A percentile compares a stretch with the other conserved stretches of the same genome.
These are phyloP conservation scores for Drosophila mercatorum DNA, from an alignment of 2,888 invertebrate species.

Conservation along the genomic window DNA sequence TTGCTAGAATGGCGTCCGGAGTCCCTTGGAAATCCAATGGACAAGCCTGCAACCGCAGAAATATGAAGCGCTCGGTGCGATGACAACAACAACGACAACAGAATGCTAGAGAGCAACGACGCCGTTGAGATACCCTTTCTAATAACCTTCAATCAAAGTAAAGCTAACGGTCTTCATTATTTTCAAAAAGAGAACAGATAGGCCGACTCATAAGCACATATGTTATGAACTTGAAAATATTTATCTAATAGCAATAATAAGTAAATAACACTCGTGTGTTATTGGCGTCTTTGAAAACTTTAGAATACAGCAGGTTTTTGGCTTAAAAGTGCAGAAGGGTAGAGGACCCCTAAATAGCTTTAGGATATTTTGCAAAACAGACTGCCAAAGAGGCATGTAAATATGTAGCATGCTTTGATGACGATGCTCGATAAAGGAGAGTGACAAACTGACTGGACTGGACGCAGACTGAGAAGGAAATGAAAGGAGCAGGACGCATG, in stretches of 20 bases:
- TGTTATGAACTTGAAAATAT: not conserved
- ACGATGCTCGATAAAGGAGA: conserved; percentile 38
- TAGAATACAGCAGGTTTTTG: conserved; percentile 19
- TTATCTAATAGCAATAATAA: not conserved
- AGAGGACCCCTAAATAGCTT: conserved; percentile 63
- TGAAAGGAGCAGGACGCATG: conserved; percentile 14
- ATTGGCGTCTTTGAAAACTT: not conserved
- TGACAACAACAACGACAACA: conserved; percentile 17
- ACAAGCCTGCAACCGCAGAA: conserved; percentile 68
- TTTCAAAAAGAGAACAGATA: too few relatives aligned
- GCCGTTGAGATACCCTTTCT: not conserved
- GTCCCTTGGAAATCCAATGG: conserved; percentile 26
- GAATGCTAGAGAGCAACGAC: not conserved
- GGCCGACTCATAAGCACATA: too few relatives aligned
- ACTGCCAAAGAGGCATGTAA: conserved; percentile 57
- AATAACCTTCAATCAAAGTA: not conserved
- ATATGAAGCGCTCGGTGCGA: conserved; percentile 65
- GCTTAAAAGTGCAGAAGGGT: conserved; percentile 29
- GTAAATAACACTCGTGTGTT: not conserved
- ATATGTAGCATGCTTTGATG: conserved; percentile 57
- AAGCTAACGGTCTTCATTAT: too few relatives aligned
- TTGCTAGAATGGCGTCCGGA: conserved; percentile 20
- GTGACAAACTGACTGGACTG: conserved; percentile 64
- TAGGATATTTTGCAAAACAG: conserved; percentile 67
- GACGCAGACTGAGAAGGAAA: conserved; percentile 20